Evolutionary conservation across 2,113 vertebrate species (phyloP).

Genomic region (Collichthys lucidus): DNA sequence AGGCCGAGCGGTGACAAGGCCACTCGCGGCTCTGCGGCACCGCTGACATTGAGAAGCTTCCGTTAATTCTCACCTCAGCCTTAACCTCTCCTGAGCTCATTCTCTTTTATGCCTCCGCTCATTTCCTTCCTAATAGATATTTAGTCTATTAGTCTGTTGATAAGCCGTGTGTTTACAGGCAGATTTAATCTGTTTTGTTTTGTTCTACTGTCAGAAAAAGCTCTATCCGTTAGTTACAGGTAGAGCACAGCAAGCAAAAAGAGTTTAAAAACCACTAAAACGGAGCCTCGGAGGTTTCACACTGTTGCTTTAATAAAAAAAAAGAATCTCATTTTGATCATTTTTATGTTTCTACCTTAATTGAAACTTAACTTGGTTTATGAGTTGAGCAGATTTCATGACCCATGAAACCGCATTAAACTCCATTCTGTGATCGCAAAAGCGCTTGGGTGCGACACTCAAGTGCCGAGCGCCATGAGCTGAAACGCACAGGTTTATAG

Average conservation of each 20-base stretch:
- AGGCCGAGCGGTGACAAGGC: constrained; percentile 33
- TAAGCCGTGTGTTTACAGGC: not conserved
- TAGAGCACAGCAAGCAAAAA: constrained; percentile 7
- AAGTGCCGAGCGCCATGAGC: constrained; percentile 6
- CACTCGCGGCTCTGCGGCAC: constrained; percentile 33
- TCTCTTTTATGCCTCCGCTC: constrained; percentile 1
- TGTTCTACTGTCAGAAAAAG: not conserved
- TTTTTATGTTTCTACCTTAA: constrained; percentile 74
- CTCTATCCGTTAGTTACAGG: not conserved
- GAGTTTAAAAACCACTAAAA: not conserved
- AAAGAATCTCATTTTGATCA: constrained; percentile 45
- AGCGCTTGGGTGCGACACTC: constrained; percentile 29
- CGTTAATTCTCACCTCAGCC: constrained; percentile 42
- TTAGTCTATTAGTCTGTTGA: not conserved
- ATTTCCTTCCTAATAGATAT: constrained; percentile 7
- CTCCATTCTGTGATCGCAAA: constrained; percentile 25
- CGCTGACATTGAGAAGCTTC: constrained; percentile 33
- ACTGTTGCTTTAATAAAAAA: constrained; percentile 28
- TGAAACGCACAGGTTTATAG: constrained; percentile 4
- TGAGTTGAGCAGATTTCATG: constrained; percentile 65
- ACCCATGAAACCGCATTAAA: constrained; percentile 64
- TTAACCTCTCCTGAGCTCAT: constrained; percentile 21
- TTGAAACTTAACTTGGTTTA: constrained; percentile 70
- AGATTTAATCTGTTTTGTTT: not conserved
- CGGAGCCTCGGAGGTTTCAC: constrained; percentile 12